Percentiles rank a stretch among this genome's conserved stretches.
phyloP scores from a whole-genome alignment of 2,797 vertebrate species.

The Muscicapa striata region DNA sequence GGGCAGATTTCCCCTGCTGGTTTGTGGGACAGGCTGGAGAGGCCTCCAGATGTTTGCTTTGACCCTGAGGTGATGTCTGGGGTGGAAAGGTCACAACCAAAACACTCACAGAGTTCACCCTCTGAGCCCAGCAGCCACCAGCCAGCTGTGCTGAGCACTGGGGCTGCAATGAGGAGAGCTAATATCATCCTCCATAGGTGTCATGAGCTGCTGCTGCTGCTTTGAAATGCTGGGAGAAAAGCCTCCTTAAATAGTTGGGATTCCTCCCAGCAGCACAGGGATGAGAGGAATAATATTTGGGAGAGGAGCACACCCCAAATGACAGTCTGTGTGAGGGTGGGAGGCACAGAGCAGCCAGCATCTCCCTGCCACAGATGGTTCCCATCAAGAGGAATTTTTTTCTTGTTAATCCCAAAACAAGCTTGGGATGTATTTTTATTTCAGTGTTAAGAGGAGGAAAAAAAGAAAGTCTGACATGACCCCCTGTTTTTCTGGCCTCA shows the following conservation, averaged over 20 bases:
- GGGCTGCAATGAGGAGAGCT: not conserved
- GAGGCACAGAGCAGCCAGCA: constrained; percentile 11
- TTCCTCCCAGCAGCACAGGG: not conserved
- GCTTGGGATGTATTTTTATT: constrained; percentile 38
- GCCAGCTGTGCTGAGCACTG: constrained; percentile 1
- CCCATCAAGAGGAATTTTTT: constrained; percentile 43
- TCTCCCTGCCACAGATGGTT: constrained; percentile 41
- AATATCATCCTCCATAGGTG: not conserved
- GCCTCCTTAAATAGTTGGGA: constrained; percentile 22
- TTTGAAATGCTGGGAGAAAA: not conserved
- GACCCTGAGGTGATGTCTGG: not conserved
- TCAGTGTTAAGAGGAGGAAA: constrained; percentile 6
- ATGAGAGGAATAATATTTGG: constrained; percentile 37
- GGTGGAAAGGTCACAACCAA: constrained; percentile 2
- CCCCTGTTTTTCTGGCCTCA: not conserved
- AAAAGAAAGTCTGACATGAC: not conserved
- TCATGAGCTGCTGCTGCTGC: constrained; percentile 14
- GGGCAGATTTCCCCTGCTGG: not conserved
- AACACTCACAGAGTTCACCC: not conserved
- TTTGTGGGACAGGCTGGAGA: not conserved
- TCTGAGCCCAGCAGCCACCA: not conserved
- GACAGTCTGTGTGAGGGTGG: not conserved
- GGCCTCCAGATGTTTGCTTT: not conserved
- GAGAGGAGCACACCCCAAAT: not conserved
- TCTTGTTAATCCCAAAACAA: constrained; percentile 49